phyloP scores from a whole-genome alignment of 2,113 vertebrate genomes.

The Pycnonotus jocosus region DNA sequence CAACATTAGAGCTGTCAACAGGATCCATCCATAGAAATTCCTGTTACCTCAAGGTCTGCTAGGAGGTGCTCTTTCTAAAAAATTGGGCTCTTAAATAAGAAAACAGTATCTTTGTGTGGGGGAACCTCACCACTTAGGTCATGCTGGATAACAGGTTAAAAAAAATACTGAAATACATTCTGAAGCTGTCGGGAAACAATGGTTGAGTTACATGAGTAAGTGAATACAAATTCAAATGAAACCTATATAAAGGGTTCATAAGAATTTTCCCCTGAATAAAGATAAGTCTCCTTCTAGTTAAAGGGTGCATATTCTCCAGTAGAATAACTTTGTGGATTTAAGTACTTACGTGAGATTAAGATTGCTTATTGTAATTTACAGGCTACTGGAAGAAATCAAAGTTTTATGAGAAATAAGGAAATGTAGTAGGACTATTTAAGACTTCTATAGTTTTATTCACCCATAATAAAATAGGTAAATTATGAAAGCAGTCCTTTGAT shows the following conservation, averaged over 20 bases:
- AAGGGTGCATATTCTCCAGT: not conserved
- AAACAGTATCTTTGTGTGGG: not conserved
- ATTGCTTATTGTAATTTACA: not conserved
- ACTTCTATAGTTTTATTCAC: not conserved
- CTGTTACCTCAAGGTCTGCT: not conserved
- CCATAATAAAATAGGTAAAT: not conserved
- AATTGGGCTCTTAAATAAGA: not conserved
- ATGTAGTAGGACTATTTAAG: not conserved
- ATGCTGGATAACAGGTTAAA: not conserved
- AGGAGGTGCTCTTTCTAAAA: not conserved
- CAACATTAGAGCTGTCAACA: not conserved
- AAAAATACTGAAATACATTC: not conserved
- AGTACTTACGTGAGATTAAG: not conserved
- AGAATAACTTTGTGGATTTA: not conserved
- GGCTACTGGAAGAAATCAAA: not conserved
- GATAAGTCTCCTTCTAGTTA: not conserved
- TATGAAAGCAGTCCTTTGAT: not conserved
- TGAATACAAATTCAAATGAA: not conserved
- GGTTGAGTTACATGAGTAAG: not conserved
- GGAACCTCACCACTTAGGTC: not conserved
- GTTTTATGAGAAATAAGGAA: not conserved
- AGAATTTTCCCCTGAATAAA: not conserved
- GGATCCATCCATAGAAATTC: not conserved
- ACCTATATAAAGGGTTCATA: not conserved
- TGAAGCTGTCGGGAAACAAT: not conserved